phyloP scores from a whole-genome alignment of 2,113 vertebrate species.

The Plecturocebus donacophilus region DNA sequence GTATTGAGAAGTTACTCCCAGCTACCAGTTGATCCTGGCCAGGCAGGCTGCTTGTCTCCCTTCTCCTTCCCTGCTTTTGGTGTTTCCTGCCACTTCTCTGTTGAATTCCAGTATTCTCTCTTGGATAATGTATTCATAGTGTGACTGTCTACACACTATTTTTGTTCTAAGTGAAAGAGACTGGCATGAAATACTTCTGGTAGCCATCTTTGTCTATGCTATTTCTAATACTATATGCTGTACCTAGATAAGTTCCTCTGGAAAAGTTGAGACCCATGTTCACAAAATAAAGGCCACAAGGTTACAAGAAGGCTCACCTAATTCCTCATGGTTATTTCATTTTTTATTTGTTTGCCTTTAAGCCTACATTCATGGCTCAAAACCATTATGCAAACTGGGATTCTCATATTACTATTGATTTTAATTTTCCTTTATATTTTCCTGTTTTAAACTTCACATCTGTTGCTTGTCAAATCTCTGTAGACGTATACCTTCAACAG shows the following conservation, averaged over 20 bases:
- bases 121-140: too few relatives aligned
- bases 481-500: background rate
- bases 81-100: too few relatives aligned
- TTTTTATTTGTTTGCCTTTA: background rate
- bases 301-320: background rate
- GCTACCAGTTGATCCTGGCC: too few relatives aligned
- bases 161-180: too few relatives aligned
- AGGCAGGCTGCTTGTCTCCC: too few relatives aligned
- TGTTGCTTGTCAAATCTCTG: background rate
- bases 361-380: background rate
- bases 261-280: background rate
- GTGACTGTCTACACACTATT: too few relatives aligned
- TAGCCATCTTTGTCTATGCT: too few relatives aligned
- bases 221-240: background rate
- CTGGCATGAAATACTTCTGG: too few relatives aligned
- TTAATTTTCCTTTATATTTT: background rate
- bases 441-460: background rate
- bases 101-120: too few relatives aligned
- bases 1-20: too few relatives aligned
- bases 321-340: background rate
- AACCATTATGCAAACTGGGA: background rate
- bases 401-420: background rate
- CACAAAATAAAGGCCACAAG: background rate
- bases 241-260: background rate
- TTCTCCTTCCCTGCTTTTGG: too few relatives aligned